Base-by-base conservation (phyloP, 2,797 vertebrate genomes). In the Otus scops region DNA sequence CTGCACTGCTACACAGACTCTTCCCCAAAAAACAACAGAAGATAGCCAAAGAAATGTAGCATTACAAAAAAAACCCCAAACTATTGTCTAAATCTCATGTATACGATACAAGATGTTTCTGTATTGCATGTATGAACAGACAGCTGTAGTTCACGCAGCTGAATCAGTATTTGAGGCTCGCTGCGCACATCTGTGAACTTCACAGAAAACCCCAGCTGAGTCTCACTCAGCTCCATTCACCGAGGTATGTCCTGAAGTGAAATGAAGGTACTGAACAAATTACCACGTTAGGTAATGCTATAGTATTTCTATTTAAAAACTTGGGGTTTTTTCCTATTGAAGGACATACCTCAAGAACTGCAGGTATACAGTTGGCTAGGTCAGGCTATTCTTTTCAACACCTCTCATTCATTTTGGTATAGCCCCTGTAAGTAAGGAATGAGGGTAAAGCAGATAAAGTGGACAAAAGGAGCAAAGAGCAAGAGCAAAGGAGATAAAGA, bases 371-470 rank as follows among this genome's bases (percentile, higher is more conserved):
- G 78, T 4, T 75, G 86, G 74, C 85, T 45, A 47, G 59, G 90
- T 83, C 95, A 88, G 88, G 81, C 89, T 91, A 43, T 11, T 85
- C 88, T 39, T 12, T 76, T 53, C 88, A 89, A 65, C 92, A 92
- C 36, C 93, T 76, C 74, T 39, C 61, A 51, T 4, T 36, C 39
- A 34, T 70, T 88, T 3, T 60, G 79, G 43, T 56, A 92, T 1
- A 85, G 82, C 34, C 91, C 92, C 95, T 95, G 96, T 3, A 53
- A 56, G 87, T 5, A 54, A 79, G 84, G 57, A 67, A 27, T 39
- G 67, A 84, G 71, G 81, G 87, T 3, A 89, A 50, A 80, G 93
- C 89, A 89, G 67, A 30, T 38, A 6, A 57, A 79, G 47, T 0
- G 63, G 80, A 73, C 67, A 89, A 51, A 69, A 28, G 61, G 50